phyloP scores from a whole-genome alignment of 2,113 vertebrate genomes.

The Rhabdornis inornatus region DNA sequence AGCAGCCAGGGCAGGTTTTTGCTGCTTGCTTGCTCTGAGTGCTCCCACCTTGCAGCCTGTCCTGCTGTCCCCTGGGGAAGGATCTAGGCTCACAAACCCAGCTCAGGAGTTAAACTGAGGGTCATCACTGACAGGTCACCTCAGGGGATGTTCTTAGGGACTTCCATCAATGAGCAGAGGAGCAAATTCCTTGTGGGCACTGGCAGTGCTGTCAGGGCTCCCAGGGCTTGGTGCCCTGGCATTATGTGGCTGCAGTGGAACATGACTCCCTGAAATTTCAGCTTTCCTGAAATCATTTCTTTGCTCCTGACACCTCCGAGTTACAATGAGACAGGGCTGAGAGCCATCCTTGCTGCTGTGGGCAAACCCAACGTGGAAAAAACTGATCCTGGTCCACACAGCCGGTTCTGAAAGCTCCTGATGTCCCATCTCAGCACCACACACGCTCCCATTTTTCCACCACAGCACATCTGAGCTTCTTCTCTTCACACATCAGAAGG shows the following conservation, averaged over 20 bases:
- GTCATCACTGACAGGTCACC: background rate
- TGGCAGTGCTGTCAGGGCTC: background rate
- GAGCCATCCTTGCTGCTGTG: background rate
- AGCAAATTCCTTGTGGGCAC: accelerated
- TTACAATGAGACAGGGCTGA: background rate
- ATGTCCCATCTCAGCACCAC: background rate
- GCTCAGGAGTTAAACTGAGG: no score
- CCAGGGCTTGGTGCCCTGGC: background rate
- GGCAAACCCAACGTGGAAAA: accelerated
- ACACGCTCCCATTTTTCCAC: background rate
- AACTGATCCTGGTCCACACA: background rate
- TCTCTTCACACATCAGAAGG: background rate
- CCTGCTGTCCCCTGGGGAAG: background rate
- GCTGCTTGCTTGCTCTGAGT: background rate
- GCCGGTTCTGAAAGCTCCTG: background rate
- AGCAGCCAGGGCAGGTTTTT: background rate
- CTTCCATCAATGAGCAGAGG: background rate
- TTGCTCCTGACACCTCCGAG: background rate
- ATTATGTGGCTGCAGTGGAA: background rate
- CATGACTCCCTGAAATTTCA: background rate
- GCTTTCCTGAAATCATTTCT: background rate
- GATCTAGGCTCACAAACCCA: background rate
- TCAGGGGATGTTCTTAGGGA: background rate
- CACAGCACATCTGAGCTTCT: background rate
- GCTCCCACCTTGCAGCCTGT: background rate